These are phyloP conservation scores for Aphis craccivora DNA, from an alignment of 1,140 invertebrate genomes.

Conservation along the genomic window DNA sequence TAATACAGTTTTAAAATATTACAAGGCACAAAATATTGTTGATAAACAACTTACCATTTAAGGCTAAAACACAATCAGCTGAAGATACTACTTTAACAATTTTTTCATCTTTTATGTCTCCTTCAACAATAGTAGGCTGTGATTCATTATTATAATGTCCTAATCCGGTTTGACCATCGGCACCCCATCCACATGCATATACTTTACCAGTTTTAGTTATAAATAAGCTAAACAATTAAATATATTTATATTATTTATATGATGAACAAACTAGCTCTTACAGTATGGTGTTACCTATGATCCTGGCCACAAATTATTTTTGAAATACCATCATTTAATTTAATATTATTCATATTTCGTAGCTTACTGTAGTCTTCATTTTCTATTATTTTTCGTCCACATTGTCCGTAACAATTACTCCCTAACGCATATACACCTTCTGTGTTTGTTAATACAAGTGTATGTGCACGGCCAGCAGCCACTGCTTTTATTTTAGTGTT, in stretches of 20 bases:
- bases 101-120: slow-evolving; percentile 83
- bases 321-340: slow-evolving; percentile 71
- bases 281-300: slow-evolving; percentile 70
- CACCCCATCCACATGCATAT: slow-evolving; percentile 90
- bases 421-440: slow-evolving; percentile 85
- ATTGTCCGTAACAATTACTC: slow-evolving; percentile 94
- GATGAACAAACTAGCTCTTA: neutral
- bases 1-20: neutral
- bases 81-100: slow-evolving; percentile 82
- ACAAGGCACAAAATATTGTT: neutral
- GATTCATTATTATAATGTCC: slow-evolving; percentile 70
- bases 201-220: slow-evolving; percentile 82
- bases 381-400: slow-evolving; percentile 81
- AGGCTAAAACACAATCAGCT: slow-evolving; percentile 87
- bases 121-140: slow-evolving; percentile 73
- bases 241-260: slow-evolving; percentile 47
- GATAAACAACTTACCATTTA: slow-evolving; percentile 74
- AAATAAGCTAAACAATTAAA: slow-evolving; percentile 73
- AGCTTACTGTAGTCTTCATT: slow-evolving; percentile 79
- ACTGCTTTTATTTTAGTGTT: slow-evolving; percentile 68
- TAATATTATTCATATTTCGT: slow-evolving; percentile 73
- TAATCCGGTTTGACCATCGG: slow-evolving; percentile 92
- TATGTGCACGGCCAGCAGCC: slow-evolving; percentile 87
- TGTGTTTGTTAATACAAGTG: slow-evolving; percentile 79
- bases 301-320: slow-evolving; percentile 88